These are phyloP conservation scores for Cyrtodaria siliqua DNA, from an alignment of 2,888 invertebrate species.

Conservation along the genomic window DNA sequence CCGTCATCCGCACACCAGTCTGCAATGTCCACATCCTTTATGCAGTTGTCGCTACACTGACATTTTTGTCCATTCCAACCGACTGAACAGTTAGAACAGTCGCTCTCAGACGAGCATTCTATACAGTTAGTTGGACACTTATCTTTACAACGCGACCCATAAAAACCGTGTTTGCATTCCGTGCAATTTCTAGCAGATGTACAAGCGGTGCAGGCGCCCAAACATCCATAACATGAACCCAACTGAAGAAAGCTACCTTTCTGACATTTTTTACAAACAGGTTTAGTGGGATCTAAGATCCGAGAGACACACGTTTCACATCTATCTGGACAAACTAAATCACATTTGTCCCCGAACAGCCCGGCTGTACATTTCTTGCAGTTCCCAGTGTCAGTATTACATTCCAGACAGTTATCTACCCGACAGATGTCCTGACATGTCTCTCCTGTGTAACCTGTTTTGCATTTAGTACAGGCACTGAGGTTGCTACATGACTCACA, in stretches of 20 bases:
- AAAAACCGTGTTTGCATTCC: slow-evolving; percentile 31
- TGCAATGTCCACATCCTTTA: background rate
- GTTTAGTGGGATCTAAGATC: background rate
- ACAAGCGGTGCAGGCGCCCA: slow-evolving; percentile 18
- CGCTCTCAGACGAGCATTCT: slow-evolving; percentile 21
- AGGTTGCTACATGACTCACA: slow-evolving; percentile 33
- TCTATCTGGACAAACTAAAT: slow-evolving; percentile 8
- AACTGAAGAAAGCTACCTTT: background rate
- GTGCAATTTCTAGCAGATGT: slow-evolving; percentile 16
- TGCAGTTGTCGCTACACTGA: slow-evolving; percentile 38
- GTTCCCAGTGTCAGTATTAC: slow-evolving; percentile 16
- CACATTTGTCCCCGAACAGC: slow-evolving; percentile 22
- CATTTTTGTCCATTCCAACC: slow-evolving; percentile 33
- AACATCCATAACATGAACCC: slow-evolving; percentile 2
- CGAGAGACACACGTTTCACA: slow-evolving; percentile 46
- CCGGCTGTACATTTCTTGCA: slow-evolving; percentile 40
- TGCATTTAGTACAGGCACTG: slow-evolving; percentile 40
- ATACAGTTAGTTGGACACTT: slow-evolving; percentile 33
- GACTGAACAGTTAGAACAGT: slow-evolving; percentile 19
- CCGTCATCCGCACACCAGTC: slow-evolving; percentile 49
- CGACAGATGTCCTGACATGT: slow-evolving; percentile 27
- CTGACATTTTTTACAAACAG: slow-evolving; percentile 2
- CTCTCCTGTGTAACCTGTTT: slow-evolving; percentile 26
- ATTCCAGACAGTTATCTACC: slow-evolving; percentile 30
- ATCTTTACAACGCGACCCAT: slow-evolving; percentile 12